Evolutionary conservation across 2,113 vertebrate genomes (phyloP), one percentile per base, ranked within the genome.

Genomic region (Acanthochromis polyacanthus): DNA sequence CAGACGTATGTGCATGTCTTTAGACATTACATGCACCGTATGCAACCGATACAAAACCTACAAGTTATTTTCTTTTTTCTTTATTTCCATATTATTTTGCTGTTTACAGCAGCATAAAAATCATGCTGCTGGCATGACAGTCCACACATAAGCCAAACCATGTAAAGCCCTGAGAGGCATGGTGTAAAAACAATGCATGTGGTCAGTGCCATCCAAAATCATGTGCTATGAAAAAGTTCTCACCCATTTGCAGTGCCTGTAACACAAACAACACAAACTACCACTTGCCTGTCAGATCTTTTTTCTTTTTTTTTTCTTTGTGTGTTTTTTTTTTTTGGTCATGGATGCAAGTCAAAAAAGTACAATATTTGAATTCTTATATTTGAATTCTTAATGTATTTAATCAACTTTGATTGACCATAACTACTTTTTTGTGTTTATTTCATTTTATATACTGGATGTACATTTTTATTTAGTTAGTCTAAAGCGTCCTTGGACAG

Each of bases 211-310:
- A 72, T 45, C 25, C 23, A 69, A 38, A 52, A 43, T 69, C 17
- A 52, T 65, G 48, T 73, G 48, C n/a, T n/a, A n/a, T n/a, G n/a
- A n/a, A n/a, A n/a, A n/a, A 32, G 40, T 75, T 67, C 61, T 61
- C 19, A 50, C 2, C 10, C 12, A 50, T 30, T 19, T 40, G 20
- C 20, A 55, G 40, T 55, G 43, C 48, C 7, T 4, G 9, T 23
- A 38, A 59, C 20, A n/a, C 48, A 50, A 50, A 50, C n/a, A 38
- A 59, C 20, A 50, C 48, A 50, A 50, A n/a, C n/a, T n/a, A 19
- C 56, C 32, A 0, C 23, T 48, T 23, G 30, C 25, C 4, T 43
- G 43, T 5, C 43, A 7, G 2, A 10, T 59, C 28, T 2, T 36
- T 36, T 36, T 36, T 36, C 10, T 5, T 32, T 32, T 4, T 32